phyloP scores from a whole-genome alignment of 2,113 vertebrate species.

The Daubentonia madagascariensis region DNA sequence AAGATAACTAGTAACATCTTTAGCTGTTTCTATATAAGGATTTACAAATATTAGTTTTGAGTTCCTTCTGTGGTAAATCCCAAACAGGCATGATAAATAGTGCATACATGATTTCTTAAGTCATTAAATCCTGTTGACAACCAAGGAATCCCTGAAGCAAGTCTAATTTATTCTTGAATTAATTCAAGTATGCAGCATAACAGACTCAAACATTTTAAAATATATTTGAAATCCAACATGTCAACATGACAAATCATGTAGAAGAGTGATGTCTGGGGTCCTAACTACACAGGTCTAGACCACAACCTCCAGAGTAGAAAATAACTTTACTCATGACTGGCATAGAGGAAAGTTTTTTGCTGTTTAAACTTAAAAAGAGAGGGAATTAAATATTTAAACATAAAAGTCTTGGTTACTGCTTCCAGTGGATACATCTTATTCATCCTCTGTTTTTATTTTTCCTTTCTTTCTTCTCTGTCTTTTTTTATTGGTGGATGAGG shows the following conservation, averaged over 20 bases:
- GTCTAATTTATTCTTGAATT: background rate
- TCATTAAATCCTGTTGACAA: background rate
- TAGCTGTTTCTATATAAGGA: background rate
- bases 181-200: background rate
- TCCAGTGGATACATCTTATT: background rate
- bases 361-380: background rate
- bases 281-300: background rate
- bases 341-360: background rate
- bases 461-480: background rate
- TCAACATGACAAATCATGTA: background rate
- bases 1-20: background rate
- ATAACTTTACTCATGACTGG: background rate
- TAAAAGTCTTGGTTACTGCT: background rate
- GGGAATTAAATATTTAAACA: background rate
- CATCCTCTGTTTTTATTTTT: background rate
- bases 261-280: background rate
- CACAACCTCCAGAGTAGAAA: background rate
- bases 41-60: background rate
- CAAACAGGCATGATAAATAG: background rate
- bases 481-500: too few relatives aligned
- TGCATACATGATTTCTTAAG: background rate
- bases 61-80: background rate
- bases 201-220: background rate
- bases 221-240: background rate
- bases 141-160: background rate